Conservation (phyloP, 2,113 vertebrate genomes). For the Phalacrocorax carbo region DNA sequence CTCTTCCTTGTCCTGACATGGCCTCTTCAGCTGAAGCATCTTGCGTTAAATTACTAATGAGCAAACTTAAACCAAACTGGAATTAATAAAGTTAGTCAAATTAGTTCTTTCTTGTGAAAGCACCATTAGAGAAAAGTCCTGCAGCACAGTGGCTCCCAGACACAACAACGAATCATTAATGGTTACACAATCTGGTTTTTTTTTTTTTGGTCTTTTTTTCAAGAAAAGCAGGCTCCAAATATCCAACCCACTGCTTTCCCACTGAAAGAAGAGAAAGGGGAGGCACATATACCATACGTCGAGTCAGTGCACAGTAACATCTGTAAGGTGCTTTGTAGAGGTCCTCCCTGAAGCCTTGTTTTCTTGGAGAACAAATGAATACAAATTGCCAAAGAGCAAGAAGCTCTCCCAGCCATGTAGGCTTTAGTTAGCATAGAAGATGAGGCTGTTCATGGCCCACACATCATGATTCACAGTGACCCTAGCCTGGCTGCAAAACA, state of each 20-base stretch:
- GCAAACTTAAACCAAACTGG: conserved; percentile 70
- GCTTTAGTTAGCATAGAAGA: not conserved
- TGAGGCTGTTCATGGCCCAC: not conserved
- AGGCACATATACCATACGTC: not conserved
- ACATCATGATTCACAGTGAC: not conserved
- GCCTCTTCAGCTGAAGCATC: conserved; percentile 60
- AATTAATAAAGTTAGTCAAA: conserved; percentile 65
- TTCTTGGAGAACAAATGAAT: conserved; percentile 2
- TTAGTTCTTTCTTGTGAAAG: conserved; percentile 40
- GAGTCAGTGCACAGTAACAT: not conserved
- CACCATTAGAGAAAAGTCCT: conserved; percentile 42
- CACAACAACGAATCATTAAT: conserved; percentile 51
- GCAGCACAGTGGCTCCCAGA: conserved; percentile 41
- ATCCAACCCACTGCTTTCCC: not conserved
- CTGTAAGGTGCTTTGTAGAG: not conserved
- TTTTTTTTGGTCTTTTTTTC: not conserved
- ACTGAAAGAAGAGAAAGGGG: not conserved
- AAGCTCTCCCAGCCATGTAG: not conserved
- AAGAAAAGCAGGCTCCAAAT: not conserved
- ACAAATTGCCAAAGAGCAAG: not conserved
- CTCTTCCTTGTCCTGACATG: conserved; percentile 46
- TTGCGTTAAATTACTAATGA: conserved; percentile 68
- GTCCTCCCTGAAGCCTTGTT: not conserved
- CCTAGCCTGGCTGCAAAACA: not conserved
- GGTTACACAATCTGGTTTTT: not conserved